Base-by-base conservation (phyloP, 2,113 vertebrate genomes). In the Antennarius striatus region DNA sequence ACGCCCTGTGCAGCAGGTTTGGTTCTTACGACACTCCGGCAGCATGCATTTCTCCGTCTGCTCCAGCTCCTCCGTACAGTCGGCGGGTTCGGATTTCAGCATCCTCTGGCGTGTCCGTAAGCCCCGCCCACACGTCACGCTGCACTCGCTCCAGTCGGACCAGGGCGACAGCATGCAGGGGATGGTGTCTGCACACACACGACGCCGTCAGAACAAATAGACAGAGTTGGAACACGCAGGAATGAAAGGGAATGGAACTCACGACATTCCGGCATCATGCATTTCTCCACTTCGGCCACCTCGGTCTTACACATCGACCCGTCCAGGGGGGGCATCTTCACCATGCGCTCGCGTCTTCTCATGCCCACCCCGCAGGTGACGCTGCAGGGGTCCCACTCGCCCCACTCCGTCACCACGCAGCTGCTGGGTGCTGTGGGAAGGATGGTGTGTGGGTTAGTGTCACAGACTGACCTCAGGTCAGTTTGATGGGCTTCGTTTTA, bases 181-280 rank as follows among this genome's bases (percentile, higher is more conserved):
- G 71, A 96, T 93, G 60, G 93, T 93, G 22, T 97, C 96, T 98
- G 85, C 56, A 39, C 0, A 39, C 14, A 46, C 28, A 59, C 13
- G 68, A 10, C 10, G 59, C 36, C 42, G 39, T 65, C 29, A 59
- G 4, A 12, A 56, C 15, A 39, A 6, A 56, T 12, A 64, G 9
- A 42, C 9, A 32, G 30, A 43, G 22, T 53, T 13, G 39, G 10
- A 43, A 43, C 9, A 9, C 42, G 10, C 9, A 43, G 42, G 42
- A 43, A 43, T 10, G 42, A 11, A 43, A 43, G 42, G 10, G 10
- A 12, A 43, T 10, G 42, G 10, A 43, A 43, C 42, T 96, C 88
- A 99, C 97, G 93, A 79, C 97, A 99, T 54, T 98, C 96, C 0
- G 96, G 95, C 96, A 96, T 97, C 96, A 97, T 96, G 93, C 97